Evolutionary conservation across 2,113 vertebrate species (phyloP).

Genomic region (Ammodytes marinus): DNA sequence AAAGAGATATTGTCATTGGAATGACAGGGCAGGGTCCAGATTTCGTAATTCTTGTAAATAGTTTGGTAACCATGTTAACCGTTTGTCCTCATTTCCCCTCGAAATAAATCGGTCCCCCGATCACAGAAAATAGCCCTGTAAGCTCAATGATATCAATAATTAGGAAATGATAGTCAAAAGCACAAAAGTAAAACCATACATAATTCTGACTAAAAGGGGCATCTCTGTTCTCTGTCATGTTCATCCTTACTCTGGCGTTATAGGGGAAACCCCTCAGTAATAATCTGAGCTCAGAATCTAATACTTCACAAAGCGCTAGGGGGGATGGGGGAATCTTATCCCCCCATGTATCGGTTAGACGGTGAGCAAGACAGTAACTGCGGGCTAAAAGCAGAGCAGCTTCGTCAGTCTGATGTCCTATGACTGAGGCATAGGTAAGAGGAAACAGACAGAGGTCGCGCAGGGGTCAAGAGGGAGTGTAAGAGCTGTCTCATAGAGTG

Average conservation of each 20-base stretch:
- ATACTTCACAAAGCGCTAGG: slow-evolving; percentile 35
- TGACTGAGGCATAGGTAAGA: slow-evolving; percentile 57
- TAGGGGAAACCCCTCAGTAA: slow-evolving; percentile 23
- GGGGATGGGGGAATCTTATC: not conserved
- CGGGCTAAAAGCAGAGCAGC: not conserved
- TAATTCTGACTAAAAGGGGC: not conserved
- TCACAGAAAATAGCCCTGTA: not conserved
- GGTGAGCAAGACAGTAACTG: slow-evolving; percentile 16
- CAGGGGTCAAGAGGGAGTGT: slow-evolving; percentile 32
- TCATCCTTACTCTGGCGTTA: slow-evolving; percentile 30
- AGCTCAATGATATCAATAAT: not conserved
- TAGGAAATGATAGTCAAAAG: not conserved
- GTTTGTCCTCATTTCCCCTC: not conserved
- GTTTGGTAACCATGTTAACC: not conserved
- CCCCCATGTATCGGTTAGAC: not conserved
- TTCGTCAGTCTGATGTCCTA: slow-evolving; percentile 27
- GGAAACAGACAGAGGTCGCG: slow-evolving; percentile 55
- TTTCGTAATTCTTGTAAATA: not conserved
- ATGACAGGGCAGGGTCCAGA: not conserved
- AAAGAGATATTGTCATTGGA: not conserved
- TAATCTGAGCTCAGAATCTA: slow-evolving; percentile 28
- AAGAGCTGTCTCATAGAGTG: slow-evolving; percentile 19
- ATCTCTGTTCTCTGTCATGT: slow-evolving; percentile 9
- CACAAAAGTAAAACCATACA: not conserved
- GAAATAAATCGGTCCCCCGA: not conserved